A percentile compares a stretch with the other conserved stretches of the same genome.
Evolutionary conservation across 2,888 invertebrate genomes (phyloP).

Genomic region (Aphodius granarius): DNA sequence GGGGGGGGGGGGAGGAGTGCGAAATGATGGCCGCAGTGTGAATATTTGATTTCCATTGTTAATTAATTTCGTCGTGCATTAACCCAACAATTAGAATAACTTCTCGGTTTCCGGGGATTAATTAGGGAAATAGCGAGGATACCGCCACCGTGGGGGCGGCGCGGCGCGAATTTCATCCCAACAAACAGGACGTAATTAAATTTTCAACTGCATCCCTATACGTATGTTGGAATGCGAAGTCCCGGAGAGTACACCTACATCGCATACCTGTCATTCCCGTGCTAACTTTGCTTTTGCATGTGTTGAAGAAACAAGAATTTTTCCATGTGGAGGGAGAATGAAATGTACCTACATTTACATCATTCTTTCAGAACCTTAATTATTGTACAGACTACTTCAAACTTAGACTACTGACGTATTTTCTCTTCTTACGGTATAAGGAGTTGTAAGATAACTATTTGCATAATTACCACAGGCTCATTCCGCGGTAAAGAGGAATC

Average conservation of each 20-base stretch:
- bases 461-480: too few species aligned
- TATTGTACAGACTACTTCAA: too few species aligned
- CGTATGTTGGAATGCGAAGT: neutral
- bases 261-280: neutral
- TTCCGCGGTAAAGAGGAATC: too few species aligned
- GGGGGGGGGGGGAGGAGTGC: neutral
- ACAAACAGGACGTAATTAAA: neutral
- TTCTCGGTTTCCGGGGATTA: slow-evolving; percentile 18
- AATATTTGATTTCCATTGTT: slow-evolving; percentile 12
- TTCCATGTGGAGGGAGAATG: too few species aligned
- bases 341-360: too few species aligned
- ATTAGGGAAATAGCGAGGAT: slow-evolving; percentile 22
- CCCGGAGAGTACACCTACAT: neutral
- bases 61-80: slow-evolving; percentile 24
- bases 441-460: too few species aligned
- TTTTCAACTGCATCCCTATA: neutral
- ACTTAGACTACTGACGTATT: too few species aligned
- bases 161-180: neutral
- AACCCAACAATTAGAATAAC: slow-evolving; percentile 24
- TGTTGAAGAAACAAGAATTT: neutral
- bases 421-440: too few species aligned
- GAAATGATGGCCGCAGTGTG: neutral
- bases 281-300: neutral
- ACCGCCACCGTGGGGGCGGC: slow-evolving; percentile 14
- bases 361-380: too few species aligned